phyloP scores from a whole-genome alignment of 2,888 invertebrate genomes.

The Drosophila limbata region DNA sequence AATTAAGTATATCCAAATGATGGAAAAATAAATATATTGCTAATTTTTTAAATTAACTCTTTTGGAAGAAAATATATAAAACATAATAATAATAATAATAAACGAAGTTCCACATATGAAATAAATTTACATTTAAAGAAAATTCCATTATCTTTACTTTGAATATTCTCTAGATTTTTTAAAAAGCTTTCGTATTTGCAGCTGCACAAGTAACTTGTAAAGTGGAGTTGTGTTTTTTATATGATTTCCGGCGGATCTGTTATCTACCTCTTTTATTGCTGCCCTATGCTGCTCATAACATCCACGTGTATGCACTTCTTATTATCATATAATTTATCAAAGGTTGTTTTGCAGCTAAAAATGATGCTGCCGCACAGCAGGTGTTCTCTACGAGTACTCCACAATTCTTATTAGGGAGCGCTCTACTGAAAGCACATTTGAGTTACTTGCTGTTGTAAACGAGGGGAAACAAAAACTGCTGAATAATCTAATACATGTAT shows the following conservation, averaged over 20 bases:
- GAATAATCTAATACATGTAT: constrained; percentile 56
- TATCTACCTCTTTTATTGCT: background rate
- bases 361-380: constrained; percentile 52
- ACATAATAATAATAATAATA: background rate
- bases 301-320: constrained; percentile 31
- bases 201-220: background rate
- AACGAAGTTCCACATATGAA: too few relatives aligned
- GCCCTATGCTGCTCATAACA: constrained; percentile 13
- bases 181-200: background rate
- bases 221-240: constrained; percentile 14
- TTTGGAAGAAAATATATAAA: background rate
- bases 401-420: constrained; percentile 1
- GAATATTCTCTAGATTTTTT: background rate
- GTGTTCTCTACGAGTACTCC: constrained; percentile 15
- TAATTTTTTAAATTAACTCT: background rate
- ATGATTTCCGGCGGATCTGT: constrained; percentile 7
- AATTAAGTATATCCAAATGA: background rate
- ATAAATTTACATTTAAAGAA: too few relatives aligned
- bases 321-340: constrained; percentile 61
- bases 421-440: constrained; percentile 54
- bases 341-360: constrained; percentile 39
- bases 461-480: constrained; percentile 34
- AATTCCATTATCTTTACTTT: background rate
- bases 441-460: constrained; percentile 35
- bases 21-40: background rate